Percentiles rank a stretch among this genome's conserved stretches.
Evolutionary conservation across 2,888 invertebrate species (phyloP).

Genomic region (Chironomus riparius): DNA sequence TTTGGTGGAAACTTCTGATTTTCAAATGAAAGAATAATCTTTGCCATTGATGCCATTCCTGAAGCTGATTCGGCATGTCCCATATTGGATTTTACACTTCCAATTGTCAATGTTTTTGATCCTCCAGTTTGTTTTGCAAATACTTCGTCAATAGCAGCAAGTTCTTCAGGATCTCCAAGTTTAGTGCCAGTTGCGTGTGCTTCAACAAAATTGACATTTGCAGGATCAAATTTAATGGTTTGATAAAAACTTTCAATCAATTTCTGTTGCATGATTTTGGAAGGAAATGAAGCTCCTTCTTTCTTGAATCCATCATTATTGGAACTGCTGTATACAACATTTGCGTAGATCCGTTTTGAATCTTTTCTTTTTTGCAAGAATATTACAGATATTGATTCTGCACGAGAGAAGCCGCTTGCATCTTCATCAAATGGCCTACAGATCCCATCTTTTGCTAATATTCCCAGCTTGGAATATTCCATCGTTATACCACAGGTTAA

Average conservation of each 20-base stretch:
- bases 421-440: constrained; percentile 28
- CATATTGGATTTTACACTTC: constrained; percentile 79
- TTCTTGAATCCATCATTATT: constrained; percentile 47
- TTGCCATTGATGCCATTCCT: constrained; percentile 66
- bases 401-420: constrained; percentile 53
- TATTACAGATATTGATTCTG: constrained; percentile 43
- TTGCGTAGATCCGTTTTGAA: constrained; percentile 52
- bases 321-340: constrained; percentile 51
- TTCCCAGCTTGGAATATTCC: no score
- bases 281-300: constrained; percentile 34
- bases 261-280: constrained; percentile 33
- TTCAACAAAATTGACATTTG: constrained; percentile 48
- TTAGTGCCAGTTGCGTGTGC: constrained; percentile 53
- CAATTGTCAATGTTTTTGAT: constrained; percentile 62
- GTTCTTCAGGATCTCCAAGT: constrained; percentile 88
- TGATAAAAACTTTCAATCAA: constrained; percentile 46
- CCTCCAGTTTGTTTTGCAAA: constrained; percentile 56
- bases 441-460: no score
- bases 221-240: constrained; percentile 50
- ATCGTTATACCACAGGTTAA: no score
- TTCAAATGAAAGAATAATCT: constrained; percentile 68
- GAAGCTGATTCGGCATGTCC: constrained; percentile 79
- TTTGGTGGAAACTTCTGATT: constrained; percentile 68
- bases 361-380: constrained; percentile 48
- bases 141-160: constrained; percentile 69